These are phyloP conservation scores for Lota lota DNA, from an alignment of 2,113 vertebrate species.

Conservation along the genomic window DNA sequence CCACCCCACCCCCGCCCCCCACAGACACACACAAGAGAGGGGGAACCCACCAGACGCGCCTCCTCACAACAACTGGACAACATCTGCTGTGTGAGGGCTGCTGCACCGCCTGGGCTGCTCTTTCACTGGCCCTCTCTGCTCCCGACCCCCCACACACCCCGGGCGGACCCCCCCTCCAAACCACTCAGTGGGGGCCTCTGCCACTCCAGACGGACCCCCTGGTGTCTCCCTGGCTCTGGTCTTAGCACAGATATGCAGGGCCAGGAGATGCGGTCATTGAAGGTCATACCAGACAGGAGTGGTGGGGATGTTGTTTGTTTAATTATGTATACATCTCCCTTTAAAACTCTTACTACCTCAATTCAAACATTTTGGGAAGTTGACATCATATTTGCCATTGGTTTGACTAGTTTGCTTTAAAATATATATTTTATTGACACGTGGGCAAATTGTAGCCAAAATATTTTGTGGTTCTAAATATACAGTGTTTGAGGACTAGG, in stretches of 20 bases:
- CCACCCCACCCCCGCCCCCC: constrained; percentile 13
- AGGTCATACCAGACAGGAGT: constrained; percentile 35
- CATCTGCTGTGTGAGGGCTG: constrained; percentile 60
- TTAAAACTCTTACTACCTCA: too few relatives aligned
- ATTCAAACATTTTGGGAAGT: too few relatives aligned
- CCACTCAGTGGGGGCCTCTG: constrained; percentile 24
- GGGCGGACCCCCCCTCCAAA: constrained; percentile 41
- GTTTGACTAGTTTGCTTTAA: neutral
- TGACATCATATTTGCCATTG: too few relatives aligned
- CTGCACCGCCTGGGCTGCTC: constrained; percentile 20
- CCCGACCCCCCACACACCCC: constrained; percentile 17
- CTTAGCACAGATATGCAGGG: constrained; percentile 53
- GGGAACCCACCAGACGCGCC: constrained; percentile 41
- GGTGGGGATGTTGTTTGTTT: neutral
- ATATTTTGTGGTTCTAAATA: neutral
- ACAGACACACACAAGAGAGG: constrained; percentile 21
- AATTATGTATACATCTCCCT: too few relatives aligned
- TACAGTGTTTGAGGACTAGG: neutral
- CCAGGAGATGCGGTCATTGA: constrained; percentile 18
- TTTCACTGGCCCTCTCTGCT: constrained; percentile 22
- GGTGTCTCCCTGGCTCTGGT: constrained; percentile 38
- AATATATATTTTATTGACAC: too few relatives aligned
- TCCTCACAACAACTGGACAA: constrained; percentile 65
- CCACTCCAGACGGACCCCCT: constrained; percentile 25
- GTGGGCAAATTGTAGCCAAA: too few relatives aligned